phyloP scores from a whole-genome alignment of 2,888 invertebrate genomes.

The Rambutsinella grinnellia region DNA sequence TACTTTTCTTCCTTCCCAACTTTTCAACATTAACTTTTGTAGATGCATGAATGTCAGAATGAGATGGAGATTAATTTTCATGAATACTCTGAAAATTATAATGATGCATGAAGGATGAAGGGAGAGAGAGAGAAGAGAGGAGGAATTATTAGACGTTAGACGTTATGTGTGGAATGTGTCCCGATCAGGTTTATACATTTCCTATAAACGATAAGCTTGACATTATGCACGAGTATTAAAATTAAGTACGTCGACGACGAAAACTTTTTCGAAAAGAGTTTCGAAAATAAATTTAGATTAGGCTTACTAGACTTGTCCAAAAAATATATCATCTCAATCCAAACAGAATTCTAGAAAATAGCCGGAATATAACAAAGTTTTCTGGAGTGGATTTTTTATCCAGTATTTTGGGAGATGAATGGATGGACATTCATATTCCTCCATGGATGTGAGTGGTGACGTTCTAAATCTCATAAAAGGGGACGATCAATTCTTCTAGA shows the following conservation, averaged over 20 bases:
- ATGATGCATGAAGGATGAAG: constrained; percentile 12
- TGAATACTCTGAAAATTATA: constrained; percentile 20
- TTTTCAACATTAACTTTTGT: constrained; percentile 28
- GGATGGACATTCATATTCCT: constrained; percentile 8
- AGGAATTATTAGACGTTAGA: too few species aligned
- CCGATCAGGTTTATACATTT: background rate
- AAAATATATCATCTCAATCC: background rate
- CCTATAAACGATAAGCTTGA: background rate
- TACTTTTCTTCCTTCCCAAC: constrained; percentile 32
- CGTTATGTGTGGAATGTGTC: background rate
- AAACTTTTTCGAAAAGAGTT: constrained; percentile 22
- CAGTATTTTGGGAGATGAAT: constrained; percentile 6
- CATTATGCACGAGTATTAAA: constrained; percentile 2
- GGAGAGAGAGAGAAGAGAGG: background rate
- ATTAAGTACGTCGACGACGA: constrained; percentile 7
- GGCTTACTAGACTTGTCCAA: constrained; percentile 10
- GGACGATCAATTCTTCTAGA: background rate
- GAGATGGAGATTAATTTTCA: constrained; percentile 37
- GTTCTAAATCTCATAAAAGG: background rate
- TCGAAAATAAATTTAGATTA: constrained; percentile 30
- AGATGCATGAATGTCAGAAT: constrained; percentile 31
- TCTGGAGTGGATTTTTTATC: background rate
- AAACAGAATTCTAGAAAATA: background rate
- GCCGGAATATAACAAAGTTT: background rate
- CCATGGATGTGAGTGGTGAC: background rate